Percentiles rank a stretch among this genome's conserved stretches.
phyloP scores from a whole-genome alignment of 1,140 invertebrate genomes.

The Pogonus chalceus region DNA sequence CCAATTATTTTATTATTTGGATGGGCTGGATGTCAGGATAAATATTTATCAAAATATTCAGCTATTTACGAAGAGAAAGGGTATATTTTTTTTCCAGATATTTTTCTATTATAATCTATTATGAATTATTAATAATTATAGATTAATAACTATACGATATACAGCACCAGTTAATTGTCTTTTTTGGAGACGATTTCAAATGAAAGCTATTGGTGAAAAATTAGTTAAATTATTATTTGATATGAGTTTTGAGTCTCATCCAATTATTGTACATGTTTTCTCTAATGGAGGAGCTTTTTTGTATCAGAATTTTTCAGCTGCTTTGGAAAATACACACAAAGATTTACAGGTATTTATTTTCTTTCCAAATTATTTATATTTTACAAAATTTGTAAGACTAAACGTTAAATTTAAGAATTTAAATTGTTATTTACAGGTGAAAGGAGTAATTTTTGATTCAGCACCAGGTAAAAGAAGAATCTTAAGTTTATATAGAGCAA shows the following conservation, averaged over 20 bases:
- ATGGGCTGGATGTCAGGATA: conserved; percentile 69
- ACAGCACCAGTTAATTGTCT: conserved; percentile 57
- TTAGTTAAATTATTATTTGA: conserved; percentile 55
- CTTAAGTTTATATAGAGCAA: conserved; percentile 44
- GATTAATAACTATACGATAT: conserved; percentile 63
- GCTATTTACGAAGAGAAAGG: conserved; percentile 65
- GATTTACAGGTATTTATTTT: conserved; percentile 34
- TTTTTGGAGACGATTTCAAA: conserved; percentile 50
- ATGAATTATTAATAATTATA: conserved; percentile 34
- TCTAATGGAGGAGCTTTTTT: conserved; percentile 67
- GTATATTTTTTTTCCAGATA: conserved; percentile 35
- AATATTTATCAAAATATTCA: conserved; percentile 66
- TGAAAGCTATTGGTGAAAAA: conserved; percentile 50
- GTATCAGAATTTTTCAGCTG: conserved; percentile 53
- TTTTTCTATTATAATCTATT: not conserved
- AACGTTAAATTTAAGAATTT: not conserved
- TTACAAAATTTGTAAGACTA: too few species aligned
- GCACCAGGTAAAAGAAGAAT: conserved; percentile 54
- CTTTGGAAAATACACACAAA: conserved; percentile 40
- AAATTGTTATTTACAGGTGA: conserved; percentile 38
- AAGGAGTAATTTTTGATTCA: conserved; percentile 67
- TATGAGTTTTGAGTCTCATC: conserved; percentile 57
- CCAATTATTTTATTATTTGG: conserved; percentile 66
- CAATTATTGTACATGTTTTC: conserved; percentile 69
- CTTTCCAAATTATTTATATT: not conserved